Conservation (phyloP, 2,797 vertebrate species). For the Hylomyscus alleni region DNA sequence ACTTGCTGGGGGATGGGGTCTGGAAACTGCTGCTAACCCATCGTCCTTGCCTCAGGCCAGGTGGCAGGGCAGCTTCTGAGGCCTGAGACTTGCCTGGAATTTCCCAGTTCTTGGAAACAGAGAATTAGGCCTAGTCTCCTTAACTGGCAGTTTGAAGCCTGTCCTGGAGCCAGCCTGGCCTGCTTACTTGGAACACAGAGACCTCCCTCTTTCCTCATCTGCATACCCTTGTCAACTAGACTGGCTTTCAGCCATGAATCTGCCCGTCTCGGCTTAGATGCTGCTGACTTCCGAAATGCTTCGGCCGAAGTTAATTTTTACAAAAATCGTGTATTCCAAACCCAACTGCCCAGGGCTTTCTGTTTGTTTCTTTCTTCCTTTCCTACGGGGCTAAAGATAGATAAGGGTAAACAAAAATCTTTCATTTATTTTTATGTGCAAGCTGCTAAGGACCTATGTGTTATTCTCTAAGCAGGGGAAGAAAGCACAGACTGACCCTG, state of each 20-base stretch:
- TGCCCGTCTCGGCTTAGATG: not conserved
- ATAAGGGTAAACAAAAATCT: not conserved
- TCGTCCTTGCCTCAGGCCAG: not conserved
- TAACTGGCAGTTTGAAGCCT: not conserved
- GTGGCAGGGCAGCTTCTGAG: not conserved
- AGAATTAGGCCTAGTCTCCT: not conserved
- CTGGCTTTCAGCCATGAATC: not conserved
- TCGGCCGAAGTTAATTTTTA: conserved; percentile 37
- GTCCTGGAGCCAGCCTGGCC: not conserved
- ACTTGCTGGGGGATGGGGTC: not conserved
- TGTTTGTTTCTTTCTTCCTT: not conserved
- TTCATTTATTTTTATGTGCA: not conserved
- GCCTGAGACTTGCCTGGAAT: not conserved
- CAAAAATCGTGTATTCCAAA: conserved; percentile 53
- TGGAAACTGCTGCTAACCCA: not conserved
- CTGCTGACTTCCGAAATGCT: conserved; percentile 4
- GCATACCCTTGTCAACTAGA: not conserved
- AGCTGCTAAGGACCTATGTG: not conserved
- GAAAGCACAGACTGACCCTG: not conserved
- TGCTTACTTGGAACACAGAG: not conserved
- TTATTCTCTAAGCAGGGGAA: not conserved
- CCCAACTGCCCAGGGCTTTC: not conserved
- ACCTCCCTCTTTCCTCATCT: not conserved
- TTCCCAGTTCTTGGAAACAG: not conserved
- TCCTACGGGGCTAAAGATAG: conserved; percentile 28